Conservation (phyloP, 2,888 invertebrate species). For the Phyllotreta cruciferae region DNA sequence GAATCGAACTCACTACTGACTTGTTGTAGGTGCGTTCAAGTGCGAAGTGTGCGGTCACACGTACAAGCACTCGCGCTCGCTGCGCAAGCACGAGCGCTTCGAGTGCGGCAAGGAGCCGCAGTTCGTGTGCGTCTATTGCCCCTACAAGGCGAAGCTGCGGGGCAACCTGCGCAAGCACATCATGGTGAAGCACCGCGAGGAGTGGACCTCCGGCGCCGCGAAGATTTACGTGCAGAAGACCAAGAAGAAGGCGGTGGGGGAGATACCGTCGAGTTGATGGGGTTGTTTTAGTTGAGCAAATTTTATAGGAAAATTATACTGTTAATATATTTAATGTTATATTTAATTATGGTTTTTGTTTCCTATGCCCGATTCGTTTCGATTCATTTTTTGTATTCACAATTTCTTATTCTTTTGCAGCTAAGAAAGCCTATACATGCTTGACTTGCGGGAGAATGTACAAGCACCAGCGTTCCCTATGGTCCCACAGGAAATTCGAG, state of each 20-base stretch:
- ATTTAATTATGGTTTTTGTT: background rate
- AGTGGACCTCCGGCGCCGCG: constrained; percentile 34
- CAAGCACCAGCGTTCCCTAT: constrained; percentile 30
- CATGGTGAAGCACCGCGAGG: constrained; percentile 29
- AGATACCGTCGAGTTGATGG: background rate
- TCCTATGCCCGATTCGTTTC: background rate
- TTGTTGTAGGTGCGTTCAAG: constrained; percentile 18
- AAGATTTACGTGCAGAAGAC: constrained; percentile 35
- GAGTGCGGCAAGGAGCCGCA: constrained; percentile 45
- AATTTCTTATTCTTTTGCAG: background rate
- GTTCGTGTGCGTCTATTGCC: constrained; percentile 36
- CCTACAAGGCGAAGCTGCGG: constrained; percentile 34
- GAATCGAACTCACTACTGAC: no score
- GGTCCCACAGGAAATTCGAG: constrained; percentile 37
- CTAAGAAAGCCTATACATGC: no score
- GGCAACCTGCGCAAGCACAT: constrained; percentile 28
- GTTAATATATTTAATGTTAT: no score
- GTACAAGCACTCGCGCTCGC: constrained; percentile 45
- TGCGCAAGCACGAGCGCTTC: constrained; percentile 41
- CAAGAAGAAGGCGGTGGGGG: constrained; percentile 13
- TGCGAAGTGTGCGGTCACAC: constrained; percentile 49
- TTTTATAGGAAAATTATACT: no score
- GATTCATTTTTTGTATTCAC: constrained; percentile 2
- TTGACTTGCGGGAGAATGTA: constrained; percentile 27
- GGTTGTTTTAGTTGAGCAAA: no score